phyloP scores from a whole-genome alignment of 2,888 invertebrate species.

The Drosophila buzzatii region DNA sequence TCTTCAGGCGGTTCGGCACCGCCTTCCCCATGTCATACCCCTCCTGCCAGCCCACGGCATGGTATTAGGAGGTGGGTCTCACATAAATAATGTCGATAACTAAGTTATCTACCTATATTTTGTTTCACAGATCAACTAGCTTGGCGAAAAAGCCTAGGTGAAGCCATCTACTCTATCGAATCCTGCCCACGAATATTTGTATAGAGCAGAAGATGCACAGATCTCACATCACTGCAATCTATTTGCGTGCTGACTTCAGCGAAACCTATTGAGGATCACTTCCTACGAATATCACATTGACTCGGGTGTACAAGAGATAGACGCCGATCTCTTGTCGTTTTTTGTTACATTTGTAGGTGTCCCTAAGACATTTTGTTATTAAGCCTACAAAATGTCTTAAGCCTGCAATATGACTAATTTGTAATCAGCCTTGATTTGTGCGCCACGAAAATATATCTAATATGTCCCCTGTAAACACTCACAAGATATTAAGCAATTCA shows the following conservation, averaged over 20 bases:
- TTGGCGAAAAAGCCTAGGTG: conserved; percentile 81
- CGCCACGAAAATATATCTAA: not conserved
- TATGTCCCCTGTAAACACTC: not conserved
- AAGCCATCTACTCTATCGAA: conserved; percentile 44
- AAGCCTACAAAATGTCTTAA: too few species aligned
- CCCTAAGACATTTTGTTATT: not conserved
- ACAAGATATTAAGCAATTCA: not conserved
- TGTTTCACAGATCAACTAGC: conserved; percentile 71
- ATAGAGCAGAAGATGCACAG: conserved; percentile 12
- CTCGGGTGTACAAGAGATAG: not conserved
- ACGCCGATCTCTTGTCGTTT: not conserved
- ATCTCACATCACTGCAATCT: conserved; percentile 19
- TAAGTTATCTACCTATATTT: not conserved
- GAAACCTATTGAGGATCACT: conserved; percentile 17
- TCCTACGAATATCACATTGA: conserved; percentile 5
- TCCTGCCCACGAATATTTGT: conserved; percentile 6
- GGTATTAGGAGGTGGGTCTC: conserved; percentile 86
- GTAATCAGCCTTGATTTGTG: conserved; percentile 5
- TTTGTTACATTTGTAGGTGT: not conserved
- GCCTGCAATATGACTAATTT: too few species aligned
- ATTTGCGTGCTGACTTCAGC: conserved; percentile 18
- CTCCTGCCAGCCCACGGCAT: conserved; percentile 91
- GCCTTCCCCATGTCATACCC: conserved; percentile 91
- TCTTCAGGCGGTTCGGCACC: conserved; percentile 89
- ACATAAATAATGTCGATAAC: not conserved